Base-by-base conservation (phyloP, 2,888 invertebrate genomes). In the Cephonodes hylas region DNA sequence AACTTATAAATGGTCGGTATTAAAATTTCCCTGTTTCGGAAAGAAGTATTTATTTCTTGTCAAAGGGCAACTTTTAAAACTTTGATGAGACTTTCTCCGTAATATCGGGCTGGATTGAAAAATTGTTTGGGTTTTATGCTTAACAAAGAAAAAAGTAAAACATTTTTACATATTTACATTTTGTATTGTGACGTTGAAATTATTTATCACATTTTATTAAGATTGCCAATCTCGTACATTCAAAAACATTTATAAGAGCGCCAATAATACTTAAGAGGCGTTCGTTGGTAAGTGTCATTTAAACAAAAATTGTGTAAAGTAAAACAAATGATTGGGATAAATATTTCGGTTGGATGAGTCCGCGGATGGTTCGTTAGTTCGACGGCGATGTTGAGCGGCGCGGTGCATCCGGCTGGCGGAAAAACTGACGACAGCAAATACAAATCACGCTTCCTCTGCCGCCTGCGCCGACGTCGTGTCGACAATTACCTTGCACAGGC, bases 361-460 rank as follows among this genome's bases (percentile, higher is more conserved):
- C 75, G 71, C 68, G 75, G 76, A 86, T 85, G 89, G 88, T 90
- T 90, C 89, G 90, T 91, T 90, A 90, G 85, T 78, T 84, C 81
- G 67, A 72, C 74, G 74, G 77, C 74, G 76, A 81, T 81, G 85
- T 80, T 76, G 79, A 79, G 79, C 79, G 75, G 72, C 74, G 76
- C 80, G 67, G 69, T 77, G 85, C 83, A 84, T 84, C 82, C 79
- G 82, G 75, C 68, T 71, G 72, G 75, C 79, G 82, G 84, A 86
- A 88, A 89, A 88, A 86, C 84, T 84, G 83, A 79, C 80, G 77
- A 80, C 73, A 73, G 81, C 81, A 88, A 89, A 89, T 83, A 89
- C 84, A 87, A 91, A 89, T 90, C 86, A 81, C 78, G 81, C 76
- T 85, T 80, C 80, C 79, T 76, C 70, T 69, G 69, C 67, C 70